A percentile compares a stretch with the other conserved stretches of the same genome.
Conservation (phyloP, 1,140 invertebrate species). For the Portunus trituberculatus region DNA sequence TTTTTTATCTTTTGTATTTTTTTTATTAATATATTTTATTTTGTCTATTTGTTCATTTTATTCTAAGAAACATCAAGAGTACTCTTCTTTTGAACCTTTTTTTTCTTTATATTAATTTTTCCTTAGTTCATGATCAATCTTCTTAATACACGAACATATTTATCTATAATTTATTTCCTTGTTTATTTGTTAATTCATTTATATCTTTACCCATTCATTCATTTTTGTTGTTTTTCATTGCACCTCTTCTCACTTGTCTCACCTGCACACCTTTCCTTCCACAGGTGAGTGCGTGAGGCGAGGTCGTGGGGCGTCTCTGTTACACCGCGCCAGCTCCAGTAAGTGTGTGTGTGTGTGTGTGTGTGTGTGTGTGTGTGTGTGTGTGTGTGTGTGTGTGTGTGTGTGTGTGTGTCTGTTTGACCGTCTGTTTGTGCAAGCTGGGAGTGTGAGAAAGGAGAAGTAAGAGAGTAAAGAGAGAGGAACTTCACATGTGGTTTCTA, state of each 20-base stretch:
- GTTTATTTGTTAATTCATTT: neutral
- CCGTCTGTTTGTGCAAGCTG: neutral
- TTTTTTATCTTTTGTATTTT: neutral
- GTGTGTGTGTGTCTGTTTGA: conserved; percentile 15
- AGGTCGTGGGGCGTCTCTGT: neutral
- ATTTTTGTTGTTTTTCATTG: neutral
- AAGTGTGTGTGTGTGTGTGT: conserved; percentile 36
- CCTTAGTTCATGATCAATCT: neutral
- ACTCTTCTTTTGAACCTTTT: neutral
- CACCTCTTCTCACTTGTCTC: no score
- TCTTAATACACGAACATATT: no score
- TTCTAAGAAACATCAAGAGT: no score
- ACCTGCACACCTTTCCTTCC: neutral
- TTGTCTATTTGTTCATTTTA: neutral
- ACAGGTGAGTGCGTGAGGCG: neutral
- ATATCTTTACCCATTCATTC: neutral
- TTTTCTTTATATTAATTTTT: neutral
- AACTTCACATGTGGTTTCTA: neutral
- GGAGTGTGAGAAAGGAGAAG: neutral
- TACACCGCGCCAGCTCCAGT: neutral
- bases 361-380: conserved; percentile 44
- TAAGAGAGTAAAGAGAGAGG: neutral
- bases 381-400: conserved; percentile 35
- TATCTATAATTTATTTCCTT: no score
- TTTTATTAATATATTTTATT: neutral